Evolutionary conservation across 2,113 vertebrate species (phyloP).

Genomic region (Misgurnus anguillicaudatus): DNA sequence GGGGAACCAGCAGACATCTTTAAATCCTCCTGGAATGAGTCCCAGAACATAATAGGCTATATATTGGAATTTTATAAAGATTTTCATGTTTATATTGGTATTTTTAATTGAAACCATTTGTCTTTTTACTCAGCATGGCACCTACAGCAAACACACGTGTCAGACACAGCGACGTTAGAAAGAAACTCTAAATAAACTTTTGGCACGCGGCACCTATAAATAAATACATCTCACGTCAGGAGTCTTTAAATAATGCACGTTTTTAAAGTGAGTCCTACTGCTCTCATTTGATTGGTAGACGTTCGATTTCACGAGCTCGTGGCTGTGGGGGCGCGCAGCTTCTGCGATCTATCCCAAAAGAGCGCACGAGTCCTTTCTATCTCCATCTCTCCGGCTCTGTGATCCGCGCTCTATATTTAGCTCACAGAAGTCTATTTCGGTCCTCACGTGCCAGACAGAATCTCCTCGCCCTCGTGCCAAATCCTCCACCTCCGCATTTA

Average conservation of each 20-base stretch:
- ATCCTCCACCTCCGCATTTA: slow-evolving; percentile 1
- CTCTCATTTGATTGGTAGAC: slow-evolving; percentile 36
- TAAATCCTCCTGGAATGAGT: not conserved
- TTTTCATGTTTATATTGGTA: too few species aligned
- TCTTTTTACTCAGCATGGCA: too few species aligned
- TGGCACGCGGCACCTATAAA: slow-evolving; percentile 1
- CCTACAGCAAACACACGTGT: not conserved
- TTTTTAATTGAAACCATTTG: too few species aligned
- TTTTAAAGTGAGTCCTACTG: slow-evolving; percentile 29
- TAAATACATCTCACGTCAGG: slow-evolving; percentile 8
- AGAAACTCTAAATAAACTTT: slow-evolving; percentile 22
- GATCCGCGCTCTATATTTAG: slow-evolving; percentile 51
- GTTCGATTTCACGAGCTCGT: slow-evolving; percentile 18
- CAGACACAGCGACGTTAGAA: not conserved
- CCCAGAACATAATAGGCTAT: too few species aligned
- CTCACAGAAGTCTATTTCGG: slow-evolving; percentile 47
- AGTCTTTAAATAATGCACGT: slow-evolving; percentile 19
- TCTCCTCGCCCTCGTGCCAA: slow-evolving; percentile 25
- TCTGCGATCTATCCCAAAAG: slow-evolving; percentile 21
- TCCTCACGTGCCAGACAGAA: slow-evolving; percentile 55
- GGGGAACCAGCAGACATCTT: too few species aligned
- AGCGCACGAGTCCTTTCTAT: slow-evolving; percentile 30
- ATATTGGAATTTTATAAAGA: too few species aligned
- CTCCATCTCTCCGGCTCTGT: slow-evolving; percentile 16
- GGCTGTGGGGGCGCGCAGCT: not conserved